Evolutionary conservation across 2,888 invertebrate species (phyloP).

Genomic region (Acanthosepion esculentum): DNA sequence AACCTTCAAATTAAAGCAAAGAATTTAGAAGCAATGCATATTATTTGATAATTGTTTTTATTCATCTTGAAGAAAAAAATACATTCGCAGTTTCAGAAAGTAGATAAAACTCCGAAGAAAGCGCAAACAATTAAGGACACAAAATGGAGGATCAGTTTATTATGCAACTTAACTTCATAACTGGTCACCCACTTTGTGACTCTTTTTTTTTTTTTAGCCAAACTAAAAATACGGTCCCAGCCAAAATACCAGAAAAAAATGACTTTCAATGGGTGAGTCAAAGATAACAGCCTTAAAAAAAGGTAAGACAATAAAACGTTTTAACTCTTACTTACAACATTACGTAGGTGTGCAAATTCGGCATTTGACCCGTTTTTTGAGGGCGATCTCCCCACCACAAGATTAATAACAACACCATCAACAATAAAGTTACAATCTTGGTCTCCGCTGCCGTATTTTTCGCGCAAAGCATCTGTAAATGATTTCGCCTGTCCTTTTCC

Average conservation of each 20-base stretch:
- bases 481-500: conserved; percentile 52
- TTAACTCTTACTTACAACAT: conserved; percentile 61
- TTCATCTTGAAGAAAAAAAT: not conserved
- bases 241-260: not conserved
- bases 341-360: conserved; percentile 66
- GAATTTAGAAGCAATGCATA: too few relatives aligned
- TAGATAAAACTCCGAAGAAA: not conserved
- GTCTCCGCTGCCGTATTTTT: conserved; percentile 63
- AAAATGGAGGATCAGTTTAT: conserved; percentile 23
- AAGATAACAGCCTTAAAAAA: not conserved
- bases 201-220: not conserved
- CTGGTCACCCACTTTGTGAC: not conserved
- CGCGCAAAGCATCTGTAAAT: conserved; percentile 63
- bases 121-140: not conserved
- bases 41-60: too few relatives aligned
- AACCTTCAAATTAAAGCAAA: too few relatives aligned
- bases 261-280: not conserved
- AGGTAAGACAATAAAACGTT: not conserved
- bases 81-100: not conserved
- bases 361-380: conserved; percentile 60
- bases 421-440: conserved; percentile 53
- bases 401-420: conserved; percentile 57
- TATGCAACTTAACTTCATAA: not conserved
- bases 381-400: conserved; percentile 61
- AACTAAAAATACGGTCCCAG: too few relatives aligned